These are phyloP conservation scores for Mesocricetus auratus DNA, from an alignment of 2,113 vertebrate genomes.

Conservation along the genomic window DNA sequence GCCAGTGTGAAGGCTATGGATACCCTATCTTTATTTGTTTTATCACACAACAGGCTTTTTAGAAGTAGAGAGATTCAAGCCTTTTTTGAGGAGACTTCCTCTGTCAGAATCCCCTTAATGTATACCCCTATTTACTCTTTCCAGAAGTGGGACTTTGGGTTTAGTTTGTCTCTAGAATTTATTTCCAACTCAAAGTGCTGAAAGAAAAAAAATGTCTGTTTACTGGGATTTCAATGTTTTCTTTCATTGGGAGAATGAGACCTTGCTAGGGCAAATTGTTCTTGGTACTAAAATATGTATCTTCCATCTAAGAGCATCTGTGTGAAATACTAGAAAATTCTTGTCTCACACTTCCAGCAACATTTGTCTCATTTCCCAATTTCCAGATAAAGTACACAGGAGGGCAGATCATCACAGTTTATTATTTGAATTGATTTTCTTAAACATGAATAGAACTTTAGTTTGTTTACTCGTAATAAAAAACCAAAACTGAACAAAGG, in stretches of 20 bases:
- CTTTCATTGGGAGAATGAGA: background rate
- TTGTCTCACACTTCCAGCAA: background rate
- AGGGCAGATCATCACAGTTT: background rate
- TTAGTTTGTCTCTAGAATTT: constrained; percentile 56
- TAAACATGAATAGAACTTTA: background rate
- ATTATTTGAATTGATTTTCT: background rate
- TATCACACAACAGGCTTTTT: background rate
- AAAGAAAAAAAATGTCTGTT: constrained; percentile 1
- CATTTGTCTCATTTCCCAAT: background rate
- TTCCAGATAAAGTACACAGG: background rate
- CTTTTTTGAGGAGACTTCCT: constrained; percentile 33
- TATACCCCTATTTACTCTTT: background rate
- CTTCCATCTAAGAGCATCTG: background rate
- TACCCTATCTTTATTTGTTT: background rate
- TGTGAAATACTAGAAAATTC: background rate
- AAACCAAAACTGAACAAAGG: background rate
- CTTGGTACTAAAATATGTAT: background rate
- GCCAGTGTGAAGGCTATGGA: background rate
- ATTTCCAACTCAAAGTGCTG: constrained; percentile 50
- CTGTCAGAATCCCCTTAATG: constrained; percentile 23
- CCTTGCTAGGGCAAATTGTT: background rate
- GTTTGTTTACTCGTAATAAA: background rate
- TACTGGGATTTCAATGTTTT: constrained; percentile 28
- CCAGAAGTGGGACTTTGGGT: constrained; percentile 36
- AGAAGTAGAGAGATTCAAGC: constrained; percentile 46